Evolutionary conservation across 2,888 invertebrate genomes (phyloP).

Genomic region (Danaus chrysippus): DNA sequence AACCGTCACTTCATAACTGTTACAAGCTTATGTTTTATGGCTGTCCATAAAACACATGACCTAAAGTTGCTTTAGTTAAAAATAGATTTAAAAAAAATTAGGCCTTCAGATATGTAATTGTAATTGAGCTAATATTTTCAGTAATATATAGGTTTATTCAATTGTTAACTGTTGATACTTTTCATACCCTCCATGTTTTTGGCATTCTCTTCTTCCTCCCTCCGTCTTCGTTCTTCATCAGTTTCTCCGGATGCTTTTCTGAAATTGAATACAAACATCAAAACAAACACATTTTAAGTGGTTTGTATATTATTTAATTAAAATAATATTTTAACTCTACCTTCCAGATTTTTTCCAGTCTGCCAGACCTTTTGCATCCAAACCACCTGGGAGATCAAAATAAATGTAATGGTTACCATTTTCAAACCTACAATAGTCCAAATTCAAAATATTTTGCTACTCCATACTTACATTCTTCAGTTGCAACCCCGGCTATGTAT

Average conservation of each 20-base stretch:
- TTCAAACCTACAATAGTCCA: neutral
- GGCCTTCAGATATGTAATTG: too few relatives aligned
- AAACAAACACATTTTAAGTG: neutral
- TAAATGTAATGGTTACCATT: neutral
- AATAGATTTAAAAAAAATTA: too few relatives aligned
- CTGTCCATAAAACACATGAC: too few relatives aligned
- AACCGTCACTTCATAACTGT: too few relatives aligned
- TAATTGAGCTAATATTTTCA: too few relatives aligned
- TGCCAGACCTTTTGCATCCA: conserved; percentile 43
- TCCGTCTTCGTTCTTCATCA: conserved; percentile 8
- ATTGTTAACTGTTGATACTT: too few relatives aligned
- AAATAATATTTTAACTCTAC: neutral
- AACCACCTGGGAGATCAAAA: conserved; percentile 42
- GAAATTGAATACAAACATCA: neutral
- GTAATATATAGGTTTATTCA: too few relatives aligned
- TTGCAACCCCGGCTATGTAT: conserved; percentile 50
- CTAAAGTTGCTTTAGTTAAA: too few relatives aligned
- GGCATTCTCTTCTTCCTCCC: neutral
- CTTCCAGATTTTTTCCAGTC: conserved; percentile 12
- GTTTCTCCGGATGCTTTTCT: neutral
- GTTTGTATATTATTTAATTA: too few relatives aligned
- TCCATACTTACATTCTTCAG: conserved; percentile 46
- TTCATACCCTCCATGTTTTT: too few relatives aligned
- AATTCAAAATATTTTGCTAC: neutral
- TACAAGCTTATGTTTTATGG: too few relatives aligned